Percentiles rank a stretch among this genome's conserved stretches.
phyloP scores from a whole-genome alignment of 2,888 invertebrate genomes.

The Oscheius sp. region DNA sequence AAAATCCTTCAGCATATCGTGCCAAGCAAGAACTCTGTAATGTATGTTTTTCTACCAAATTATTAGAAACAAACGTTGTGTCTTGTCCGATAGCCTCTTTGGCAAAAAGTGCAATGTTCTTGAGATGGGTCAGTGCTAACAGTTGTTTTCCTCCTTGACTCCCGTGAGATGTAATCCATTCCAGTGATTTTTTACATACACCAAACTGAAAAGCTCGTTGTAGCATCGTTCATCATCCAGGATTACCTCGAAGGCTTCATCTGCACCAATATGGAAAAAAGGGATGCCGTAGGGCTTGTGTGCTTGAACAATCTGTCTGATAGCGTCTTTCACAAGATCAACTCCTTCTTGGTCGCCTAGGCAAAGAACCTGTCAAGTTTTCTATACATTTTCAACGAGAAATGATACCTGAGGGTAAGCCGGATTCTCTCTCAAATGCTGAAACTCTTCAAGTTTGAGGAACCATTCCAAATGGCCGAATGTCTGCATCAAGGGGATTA shows the following conservation, averaged over 20 bases:
- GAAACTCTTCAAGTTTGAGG: conserved; percentile 81
- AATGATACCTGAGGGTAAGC: conserved; percentile 75
- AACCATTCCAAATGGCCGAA: conserved; percentile 88
- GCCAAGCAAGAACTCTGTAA: conserved; percentile 82
- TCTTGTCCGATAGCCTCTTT: conserved; percentile 40
- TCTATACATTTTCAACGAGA: not conserved
- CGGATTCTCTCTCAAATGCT: conserved; percentile 80
- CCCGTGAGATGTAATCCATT: conserved; percentile 60
- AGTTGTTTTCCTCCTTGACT: conserved; percentile 48
- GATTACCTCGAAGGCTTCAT: conserved; percentile 74
- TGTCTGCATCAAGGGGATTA: conserved; percentile 87
- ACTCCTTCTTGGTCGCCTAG: conserved; percentile 73
- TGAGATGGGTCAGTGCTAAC: conserved; percentile 65
- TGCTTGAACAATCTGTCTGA: conserved; percentile 74
- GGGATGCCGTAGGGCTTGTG: conserved; percentile 76
- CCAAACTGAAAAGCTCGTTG: conserved; percentile 59
- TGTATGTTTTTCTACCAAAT: not conserved
- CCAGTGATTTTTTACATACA: conserved; percentile 62
- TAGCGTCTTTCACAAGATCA: conserved; percentile 74
- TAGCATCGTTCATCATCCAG: not conserved
- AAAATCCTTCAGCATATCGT: conserved; percentile 82
- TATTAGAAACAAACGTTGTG: conserved; percentile 39
- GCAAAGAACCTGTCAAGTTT: conserved; percentile 52
- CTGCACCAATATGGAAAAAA: conserved; percentile 78
- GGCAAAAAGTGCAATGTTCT: conserved; percentile 54